phyloP scores from a whole-genome alignment of 2,113 vertebrate genomes.

The Scomber colias region DNA sequence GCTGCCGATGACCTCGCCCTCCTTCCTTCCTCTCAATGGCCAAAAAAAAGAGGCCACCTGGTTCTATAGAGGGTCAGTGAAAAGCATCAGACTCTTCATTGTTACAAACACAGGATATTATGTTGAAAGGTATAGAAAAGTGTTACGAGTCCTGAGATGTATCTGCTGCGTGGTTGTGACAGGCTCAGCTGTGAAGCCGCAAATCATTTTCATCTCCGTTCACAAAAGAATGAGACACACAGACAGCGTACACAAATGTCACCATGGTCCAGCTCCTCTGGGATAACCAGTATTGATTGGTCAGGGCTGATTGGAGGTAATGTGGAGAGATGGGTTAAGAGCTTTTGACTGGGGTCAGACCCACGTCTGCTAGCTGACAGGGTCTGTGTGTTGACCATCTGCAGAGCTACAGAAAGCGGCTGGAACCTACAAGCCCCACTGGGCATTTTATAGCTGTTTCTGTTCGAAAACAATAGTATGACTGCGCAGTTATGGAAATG shows the following conservation, averaged over 20 bases:
- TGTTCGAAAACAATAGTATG: slow-evolving; percentile 22
- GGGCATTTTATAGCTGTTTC: slow-evolving; percentile 30
- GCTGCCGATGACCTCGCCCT: slow-evolving; percentile 72
- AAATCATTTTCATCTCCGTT: slow-evolving; percentile 49
- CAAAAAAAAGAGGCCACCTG: slow-evolving; percentile 68
- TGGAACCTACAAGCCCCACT: slow-evolving; percentile 45
- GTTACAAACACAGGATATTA: slow-evolving; percentile 45
- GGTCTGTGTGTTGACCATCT: slow-evolving; percentile 79
- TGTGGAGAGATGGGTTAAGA: slow-evolving; percentile 77
- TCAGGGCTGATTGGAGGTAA: slow-evolving; percentile 77
- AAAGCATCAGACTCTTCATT: slow-evolving; percentile 40
- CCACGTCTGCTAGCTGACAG: slow-evolving; percentile 70
- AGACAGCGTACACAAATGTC: slow-evolving; percentile 54
- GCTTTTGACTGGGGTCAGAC: slow-evolving; percentile 77
- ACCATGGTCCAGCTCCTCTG: slow-evolving; percentile 50
- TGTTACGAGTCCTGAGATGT: neutral
- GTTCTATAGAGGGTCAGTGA: slow-evolving; percentile 50
- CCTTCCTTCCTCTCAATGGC: slow-evolving; percentile 64
- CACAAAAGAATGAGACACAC: slow-evolving; percentile 44
- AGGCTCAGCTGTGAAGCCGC: slow-evolving; percentile 63
- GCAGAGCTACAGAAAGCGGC: slow-evolving; percentile 68
- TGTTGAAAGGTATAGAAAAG: slow-evolving; percentile 5
- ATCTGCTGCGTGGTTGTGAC: neutral
- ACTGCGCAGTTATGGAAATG: neutral
- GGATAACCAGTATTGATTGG: slow-evolving; percentile 79